phyloP scores from a whole-genome alignment of 2,888 invertebrate species.

The Drosophila cracens region DNA sequence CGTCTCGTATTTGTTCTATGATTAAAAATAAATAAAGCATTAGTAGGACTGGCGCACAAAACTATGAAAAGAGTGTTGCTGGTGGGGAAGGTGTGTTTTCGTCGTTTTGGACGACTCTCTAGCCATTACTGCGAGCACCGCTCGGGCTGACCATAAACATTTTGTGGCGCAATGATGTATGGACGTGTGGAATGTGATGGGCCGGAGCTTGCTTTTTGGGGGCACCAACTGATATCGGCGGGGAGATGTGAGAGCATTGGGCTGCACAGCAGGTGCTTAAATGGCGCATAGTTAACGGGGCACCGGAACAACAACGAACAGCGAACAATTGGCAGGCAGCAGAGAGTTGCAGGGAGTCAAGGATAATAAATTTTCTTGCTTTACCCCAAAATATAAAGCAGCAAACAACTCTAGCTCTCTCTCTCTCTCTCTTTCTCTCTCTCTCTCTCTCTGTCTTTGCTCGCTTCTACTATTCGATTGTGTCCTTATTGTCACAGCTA shows the following conservation, averaged over 20 bases:
- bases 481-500: slow-evolving; percentile 53
- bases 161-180: slow-evolving; percentile 78
- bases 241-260: slow-evolving; percentile 54
- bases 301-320: slow-evolving; percentile 57
- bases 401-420: not conserved
- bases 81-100: not conserved
- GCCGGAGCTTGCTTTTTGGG: not conserved
- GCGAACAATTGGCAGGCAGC: slow-evolving; percentile 53
- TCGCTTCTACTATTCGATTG: not conserved
- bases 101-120: slow-evolving; percentile 11
- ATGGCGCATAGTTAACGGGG: slow-evolving; percentile 77
- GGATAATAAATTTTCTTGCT: slow-evolving; percentile 74
- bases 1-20: slow-evolving; percentile 75
- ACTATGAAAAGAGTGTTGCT: slow-evolving; percentile 71
- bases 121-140: not conserved
- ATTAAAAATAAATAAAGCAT: slow-evolving; percentile 79
- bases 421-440: not conserved
- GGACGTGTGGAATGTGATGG: slow-evolving; percentile 47
- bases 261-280: slow-evolving; percentile 74
- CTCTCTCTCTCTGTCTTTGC: not conserved
- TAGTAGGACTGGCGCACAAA: slow-evolving; percentile 63
- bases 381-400: slow-evolving; percentile 60
- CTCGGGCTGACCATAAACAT: slow-evolving; percentile 64
- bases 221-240: slow-evolving; percentile 14
- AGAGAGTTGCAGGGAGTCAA: slow-evolving; percentile 54